Evolutionary conservation across 2,797 vertebrate genomes (phyloP).

Genomic region (Falco columbarius): DNA sequence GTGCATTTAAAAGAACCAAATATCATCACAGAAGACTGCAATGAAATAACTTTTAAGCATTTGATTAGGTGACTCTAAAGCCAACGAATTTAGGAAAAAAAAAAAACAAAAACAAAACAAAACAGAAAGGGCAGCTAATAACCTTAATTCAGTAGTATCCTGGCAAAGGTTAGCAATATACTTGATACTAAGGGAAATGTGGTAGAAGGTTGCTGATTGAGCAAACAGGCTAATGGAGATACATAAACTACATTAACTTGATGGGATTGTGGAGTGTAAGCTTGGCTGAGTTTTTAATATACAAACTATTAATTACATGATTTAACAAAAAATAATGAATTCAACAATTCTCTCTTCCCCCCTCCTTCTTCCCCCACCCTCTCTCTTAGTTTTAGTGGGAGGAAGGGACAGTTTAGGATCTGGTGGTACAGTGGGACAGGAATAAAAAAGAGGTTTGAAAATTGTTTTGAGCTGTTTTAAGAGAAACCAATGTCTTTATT

Average conservation of each 20-base stretch:
- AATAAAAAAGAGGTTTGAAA: not conserved
- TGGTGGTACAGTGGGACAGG: rapidly evolving
- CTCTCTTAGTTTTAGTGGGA: not conserved
- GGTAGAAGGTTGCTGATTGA: constrained; percentile 23
- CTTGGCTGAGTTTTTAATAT: not conserved
- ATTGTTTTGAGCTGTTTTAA: not conserved
- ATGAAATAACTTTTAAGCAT: constrained; percentile 60
- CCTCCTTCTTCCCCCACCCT: rapidly evolving
- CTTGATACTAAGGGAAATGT: not conserved
- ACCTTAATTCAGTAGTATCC: constrained; percentile 13
- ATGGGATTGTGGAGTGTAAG: not conserved
- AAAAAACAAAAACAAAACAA: not conserved
- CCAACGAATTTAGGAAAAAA: constrained; percentile 7
- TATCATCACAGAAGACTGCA: constrained; percentile 37
- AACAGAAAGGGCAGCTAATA: not conserved
- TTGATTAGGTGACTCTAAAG: constrained; percentile 13
- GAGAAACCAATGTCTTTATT: not conserved
- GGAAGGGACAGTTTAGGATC: not conserved
- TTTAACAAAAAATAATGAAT: not conserved
- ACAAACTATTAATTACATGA: not conserved
- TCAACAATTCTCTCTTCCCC: not conserved
- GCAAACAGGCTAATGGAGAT: constrained; percentile 19
- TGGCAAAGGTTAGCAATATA: constrained; percentile 35
- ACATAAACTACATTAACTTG: constrained; percentile 9
- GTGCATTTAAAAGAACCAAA: constrained; percentile 39